A percentile compares a stretch with the other conserved stretches of the same genome.
These are phyloP conservation scores for Peromyscus attwateri DNA, from an alignment of 2,797 vertebrate species.

Conservation along the genomic window DNA sequence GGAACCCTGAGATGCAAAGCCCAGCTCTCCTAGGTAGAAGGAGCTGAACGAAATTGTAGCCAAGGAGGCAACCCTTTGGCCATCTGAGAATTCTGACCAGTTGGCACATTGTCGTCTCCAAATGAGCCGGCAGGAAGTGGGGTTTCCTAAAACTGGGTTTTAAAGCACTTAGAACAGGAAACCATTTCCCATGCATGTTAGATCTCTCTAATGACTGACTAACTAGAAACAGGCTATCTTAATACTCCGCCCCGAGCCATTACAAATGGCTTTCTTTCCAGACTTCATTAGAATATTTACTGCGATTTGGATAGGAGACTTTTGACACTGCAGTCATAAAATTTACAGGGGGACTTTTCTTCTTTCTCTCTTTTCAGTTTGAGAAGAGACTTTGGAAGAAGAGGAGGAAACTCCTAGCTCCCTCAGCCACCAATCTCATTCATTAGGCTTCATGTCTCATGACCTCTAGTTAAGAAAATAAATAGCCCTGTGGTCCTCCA, in stretches of 20 bases:
- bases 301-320: slow-evolving; percentile 95
- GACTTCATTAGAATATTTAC: slow-evolving; percentile 98
- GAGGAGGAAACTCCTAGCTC: slow-evolving; percentile 68
- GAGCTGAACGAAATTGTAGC: background rate
- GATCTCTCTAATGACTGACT: slow-evolving; percentile 99
- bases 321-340: slow-evolving; percentile 97
- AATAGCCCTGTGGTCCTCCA: slow-evolving; percentile 73
- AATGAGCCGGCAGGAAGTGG: slow-evolving; percentile 97
- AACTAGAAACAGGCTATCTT: slow-evolving; percentile 98
- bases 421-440: slow-evolving; percentile 74
- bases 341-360: slow-evolving; percentile 92
- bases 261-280: slow-evolving; percentile 95
- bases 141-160: slow-evolving; percentile 97
- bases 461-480: slow-evolving; percentile 81
- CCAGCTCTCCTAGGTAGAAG: background rate
- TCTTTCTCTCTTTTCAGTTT: slow-evolving; percentile 72
- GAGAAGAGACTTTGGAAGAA: slow-evolving; percentile 83
- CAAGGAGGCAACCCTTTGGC: slow-evolving; percentile 80
- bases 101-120: slow-evolving; percentile 91
- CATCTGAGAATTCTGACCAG: slow-evolving; percentile 87
- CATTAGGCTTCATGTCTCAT: slow-evolving; percentile 82
- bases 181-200: slow-evolving; percentile 97
- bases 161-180: slow-evolving; percentile 99
- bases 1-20: background rate
- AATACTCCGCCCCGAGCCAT: slow-evolving; percentile 96